Evolutionary conservation across 2,113 vertebrate species (phyloP).

Genomic region (Tragelaphus imberbis): DNA sequence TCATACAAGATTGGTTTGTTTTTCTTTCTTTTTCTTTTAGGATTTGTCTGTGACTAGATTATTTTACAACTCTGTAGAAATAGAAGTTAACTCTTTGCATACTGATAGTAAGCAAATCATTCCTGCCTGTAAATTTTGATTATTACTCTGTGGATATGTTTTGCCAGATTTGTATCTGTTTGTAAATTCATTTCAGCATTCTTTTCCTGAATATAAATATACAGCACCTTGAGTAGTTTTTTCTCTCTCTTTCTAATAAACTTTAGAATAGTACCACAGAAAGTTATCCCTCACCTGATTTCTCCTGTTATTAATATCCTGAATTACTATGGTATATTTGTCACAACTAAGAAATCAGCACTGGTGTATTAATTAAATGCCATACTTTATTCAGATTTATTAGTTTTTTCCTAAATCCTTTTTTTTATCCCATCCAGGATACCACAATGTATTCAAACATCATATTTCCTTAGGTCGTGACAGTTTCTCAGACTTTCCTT

Average conservation of each 20-base stretch:
- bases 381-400: background rate
- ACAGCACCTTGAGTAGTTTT: background rate
- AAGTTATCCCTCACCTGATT: background rate
- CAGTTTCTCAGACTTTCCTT: background rate
- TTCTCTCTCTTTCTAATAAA: background rate
- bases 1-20: background rate
- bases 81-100: background rate
- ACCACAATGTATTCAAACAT: background rate
- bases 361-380: background rate
- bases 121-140: slow-evolving; percentile 12
- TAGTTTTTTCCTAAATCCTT: background rate
- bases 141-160: background rate
- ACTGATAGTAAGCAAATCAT: background rate
- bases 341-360: background rate
- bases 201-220: background rate
- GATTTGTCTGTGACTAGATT: background rate
- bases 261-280: background rate
- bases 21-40: background rate
- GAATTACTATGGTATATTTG: background rate
- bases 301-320: background rate
- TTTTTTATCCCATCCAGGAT: background rate
- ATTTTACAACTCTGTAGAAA: background rate
- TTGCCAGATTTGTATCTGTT: background rate
- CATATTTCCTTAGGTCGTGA: background rate
- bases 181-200: slow-evolving; percentile 29